phyloP scores from a whole-genome alignment of 2,888 invertebrate species.

The Agapetus fuscipes region DNA sequence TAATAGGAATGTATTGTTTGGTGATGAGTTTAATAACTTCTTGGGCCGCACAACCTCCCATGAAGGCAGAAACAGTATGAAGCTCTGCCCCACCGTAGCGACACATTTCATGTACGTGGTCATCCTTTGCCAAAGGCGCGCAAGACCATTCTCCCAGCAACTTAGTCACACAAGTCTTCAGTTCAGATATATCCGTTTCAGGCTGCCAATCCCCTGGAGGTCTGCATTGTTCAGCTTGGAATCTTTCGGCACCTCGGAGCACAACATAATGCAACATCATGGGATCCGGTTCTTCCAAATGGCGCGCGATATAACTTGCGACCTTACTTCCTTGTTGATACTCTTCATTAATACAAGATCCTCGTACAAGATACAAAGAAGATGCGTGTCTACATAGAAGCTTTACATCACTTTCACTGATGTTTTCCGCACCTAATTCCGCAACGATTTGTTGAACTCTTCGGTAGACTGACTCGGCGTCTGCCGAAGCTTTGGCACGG shows the following conservation, averaged over 20 bases:
- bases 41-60: constrained; percentile 89
- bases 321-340: constrained; percentile 57
- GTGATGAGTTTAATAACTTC: constrained; percentile 94
- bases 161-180: constrained; percentile 67
- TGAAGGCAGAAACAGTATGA: constrained; percentile 86
- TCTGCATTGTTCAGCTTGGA: constrained; percentile 77
- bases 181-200: constrained; percentile 80
- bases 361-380: constrained; percentile 69
- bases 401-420: constrained; percentile 73
- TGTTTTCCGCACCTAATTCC: constrained; percentile 65
- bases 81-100: constrained; percentile 92
- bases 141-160: constrained; percentile 80
- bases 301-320: constrained; percentile 49
- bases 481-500: constrained; percentile 70
- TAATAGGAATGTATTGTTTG: constrained; percentile 90
- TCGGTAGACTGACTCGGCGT: constrained; percentile 72
- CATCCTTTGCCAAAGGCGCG: constrained; percentile 72
- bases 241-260: constrained; percentile 83
- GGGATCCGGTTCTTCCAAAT: constrained; percentile 74
- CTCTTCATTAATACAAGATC: constrained; percentile 72
- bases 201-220: constrained; percentile 86
- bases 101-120: constrained; percentile 90
- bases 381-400: constrained; percentile 83
- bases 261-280: constrained; percentile 86
- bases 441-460: constrained; percentile 72